Conservation (phyloP, 2,797 vertebrate genomes). For the Lutjanus campechanus region DNA sequence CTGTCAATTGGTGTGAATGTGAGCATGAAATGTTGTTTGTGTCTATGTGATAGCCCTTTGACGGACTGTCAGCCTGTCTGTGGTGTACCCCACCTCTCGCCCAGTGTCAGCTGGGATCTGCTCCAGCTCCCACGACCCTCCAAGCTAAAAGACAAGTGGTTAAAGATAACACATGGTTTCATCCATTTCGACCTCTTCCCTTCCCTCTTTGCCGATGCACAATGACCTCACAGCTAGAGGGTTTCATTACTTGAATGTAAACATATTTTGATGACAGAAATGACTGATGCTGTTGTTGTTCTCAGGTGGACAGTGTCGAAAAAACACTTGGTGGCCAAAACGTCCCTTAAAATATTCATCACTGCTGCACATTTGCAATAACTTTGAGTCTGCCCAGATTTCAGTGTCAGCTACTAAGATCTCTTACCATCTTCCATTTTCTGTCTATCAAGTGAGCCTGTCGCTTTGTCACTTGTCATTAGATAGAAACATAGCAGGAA, state of each 20-base stretch:
- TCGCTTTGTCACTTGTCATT: background rate
- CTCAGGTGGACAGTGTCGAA: background rate
- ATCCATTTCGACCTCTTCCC: background rate
- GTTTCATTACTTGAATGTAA: too few species aligned
- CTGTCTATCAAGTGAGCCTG: background rate
- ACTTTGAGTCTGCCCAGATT: background rate
- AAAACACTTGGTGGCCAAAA: conserved; percentile 10
- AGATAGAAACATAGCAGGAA: background rate
- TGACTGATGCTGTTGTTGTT: background rate
- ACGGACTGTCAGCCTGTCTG: too few species aligned
- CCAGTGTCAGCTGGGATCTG: too few species aligned
- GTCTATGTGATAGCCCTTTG: too few species aligned
- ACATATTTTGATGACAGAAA: background rate
- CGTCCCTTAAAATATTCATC: background rate
- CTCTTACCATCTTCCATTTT: background rate
- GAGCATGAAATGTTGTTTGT: too few species aligned
- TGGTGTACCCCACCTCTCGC: too few species aligned
- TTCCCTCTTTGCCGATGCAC: background rate
- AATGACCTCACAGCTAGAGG: too few species aligned
- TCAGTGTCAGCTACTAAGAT: background rate
- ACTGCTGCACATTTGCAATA: background rate
- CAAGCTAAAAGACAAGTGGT: too few species aligned
- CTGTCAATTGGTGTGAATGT: too few species aligned
- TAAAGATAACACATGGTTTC: too few species aligned
- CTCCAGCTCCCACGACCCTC: too few species aligned